A percentile compares a stretch with the other conserved stretches of the same genome.
phyloP scores from a whole-genome alignment of 30 jellyfish, hydroid and myxozoan genomes.

The Mastigias papua region DNA sequence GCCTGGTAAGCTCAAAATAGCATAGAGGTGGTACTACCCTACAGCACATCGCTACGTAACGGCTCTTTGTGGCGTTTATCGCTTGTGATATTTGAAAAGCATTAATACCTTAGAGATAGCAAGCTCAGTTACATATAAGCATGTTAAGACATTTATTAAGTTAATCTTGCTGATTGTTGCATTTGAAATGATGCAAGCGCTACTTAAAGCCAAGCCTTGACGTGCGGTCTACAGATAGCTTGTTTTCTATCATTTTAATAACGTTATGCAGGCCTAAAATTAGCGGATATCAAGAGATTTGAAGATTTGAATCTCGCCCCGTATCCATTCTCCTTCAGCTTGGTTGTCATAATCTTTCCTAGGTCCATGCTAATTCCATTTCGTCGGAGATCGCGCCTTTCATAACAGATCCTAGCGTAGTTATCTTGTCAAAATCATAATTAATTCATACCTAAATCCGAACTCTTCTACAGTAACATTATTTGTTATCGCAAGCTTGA shows the following conservation, averaged over 20 bases:
- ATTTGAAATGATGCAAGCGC: not conserved
- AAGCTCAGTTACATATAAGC: not conserved
- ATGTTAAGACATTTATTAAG: slow-evolving; percentile 5
- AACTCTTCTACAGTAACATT: not conserved
- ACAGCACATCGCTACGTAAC: not conserved
- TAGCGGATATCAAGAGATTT: slow-evolving; percentile 31
- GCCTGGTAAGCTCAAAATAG: too few relatives aligned
- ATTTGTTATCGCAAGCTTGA: slow-evolving; percentile 1
- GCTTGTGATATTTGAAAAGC: not conserved
- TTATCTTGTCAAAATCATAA: slow-evolving; percentile 34
- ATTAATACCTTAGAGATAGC: not conserved
- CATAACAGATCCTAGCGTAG: slow-evolving; percentile 9
- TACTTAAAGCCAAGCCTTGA: slow-evolving; percentile 1
- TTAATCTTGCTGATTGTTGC: not conserved
- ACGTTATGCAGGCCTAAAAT: not conserved
- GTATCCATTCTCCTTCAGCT: slow-evolving; percentile 36
- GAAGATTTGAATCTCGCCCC: slow-evolving; percentile 15
- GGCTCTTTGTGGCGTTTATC: not conserved
- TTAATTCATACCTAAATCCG: slow-evolving; percentile 17
- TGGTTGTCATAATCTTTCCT: slow-evolving; percentile 42
- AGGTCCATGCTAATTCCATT: slow-evolving; percentile 41
- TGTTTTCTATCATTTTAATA: not conserved
- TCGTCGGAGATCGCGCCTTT: slow-evolving; percentile 13
- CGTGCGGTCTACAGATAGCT: slow-evolving; percentile 49
- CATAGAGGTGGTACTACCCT: not conserved